phyloP scores from a whole-genome alignment of 2,797 vertebrate genomes.

The Sebastes hopkinsi region DNA sequence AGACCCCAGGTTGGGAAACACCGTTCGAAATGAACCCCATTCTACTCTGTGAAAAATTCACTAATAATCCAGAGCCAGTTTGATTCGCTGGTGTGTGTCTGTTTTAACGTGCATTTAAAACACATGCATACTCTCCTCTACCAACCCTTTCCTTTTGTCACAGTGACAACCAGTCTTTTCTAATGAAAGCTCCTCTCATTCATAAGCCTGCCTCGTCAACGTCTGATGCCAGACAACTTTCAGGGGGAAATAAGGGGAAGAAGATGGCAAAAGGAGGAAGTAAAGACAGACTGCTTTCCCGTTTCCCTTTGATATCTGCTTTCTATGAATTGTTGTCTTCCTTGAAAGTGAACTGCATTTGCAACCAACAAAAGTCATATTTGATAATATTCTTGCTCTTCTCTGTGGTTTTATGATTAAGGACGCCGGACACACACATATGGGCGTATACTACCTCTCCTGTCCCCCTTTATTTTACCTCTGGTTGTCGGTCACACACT shows the following conservation, averaged over 20 bases:
- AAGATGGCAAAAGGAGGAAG: neutral
- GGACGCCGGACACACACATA: neutral
- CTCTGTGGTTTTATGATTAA: constrained; percentile 2
- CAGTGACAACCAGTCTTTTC: constrained; percentile 73
- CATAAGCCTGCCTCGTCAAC: constrained; percentile 68
- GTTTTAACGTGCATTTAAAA: constrained; percentile 50
- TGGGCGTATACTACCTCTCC: neutral
- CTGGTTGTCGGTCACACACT: constrained; percentile 49
- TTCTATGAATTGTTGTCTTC: constrained; percentile 55
- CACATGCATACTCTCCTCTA: constrained; percentile 3
- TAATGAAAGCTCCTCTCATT: constrained; percentile 72
- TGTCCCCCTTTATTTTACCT: constrained; percentile 7
- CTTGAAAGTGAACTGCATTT: constrained; percentile 45
- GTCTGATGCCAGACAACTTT: constrained; percentile 52
- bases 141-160: constrained; percentile 71
- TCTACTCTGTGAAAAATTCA: neutral
- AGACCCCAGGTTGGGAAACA: neutral
- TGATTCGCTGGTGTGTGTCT: neutral
- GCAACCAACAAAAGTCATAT: constrained; percentile 7
- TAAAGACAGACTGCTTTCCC: neutral
- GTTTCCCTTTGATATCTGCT: constrained; percentile 32
- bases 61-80: neutral
- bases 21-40: neutral
- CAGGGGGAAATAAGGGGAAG: neutral
- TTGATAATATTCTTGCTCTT: neutral